phyloP scores from a whole-genome alignment of 2,113 vertebrate genomes.

The Gallinago undulata region DNA sequence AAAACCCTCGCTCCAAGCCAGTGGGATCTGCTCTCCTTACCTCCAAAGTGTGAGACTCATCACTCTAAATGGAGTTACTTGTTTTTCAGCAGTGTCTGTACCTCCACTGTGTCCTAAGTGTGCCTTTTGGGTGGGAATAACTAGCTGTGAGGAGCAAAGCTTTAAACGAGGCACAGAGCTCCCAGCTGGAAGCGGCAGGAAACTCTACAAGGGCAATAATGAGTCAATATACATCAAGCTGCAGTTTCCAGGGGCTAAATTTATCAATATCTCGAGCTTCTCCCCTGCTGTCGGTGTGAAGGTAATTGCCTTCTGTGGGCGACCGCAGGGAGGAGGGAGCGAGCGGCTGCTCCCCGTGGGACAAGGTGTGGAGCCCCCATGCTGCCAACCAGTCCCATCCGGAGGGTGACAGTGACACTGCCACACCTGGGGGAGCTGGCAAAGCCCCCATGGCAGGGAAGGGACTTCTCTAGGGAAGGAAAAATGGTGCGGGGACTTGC shows the following conservation, averaged over 20 bases:
- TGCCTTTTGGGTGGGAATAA: background rate
- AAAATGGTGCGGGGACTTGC: background rate
- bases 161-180: background rate
- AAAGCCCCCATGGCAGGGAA: background rate
- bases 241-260: background rate
- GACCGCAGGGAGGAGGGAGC: background rate
- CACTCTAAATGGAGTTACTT: background rate
- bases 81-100: background rate
- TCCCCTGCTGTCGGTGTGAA: background rate
- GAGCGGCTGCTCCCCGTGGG: background rate
- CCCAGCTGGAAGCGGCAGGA: background rate
- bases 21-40: background rate
- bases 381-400: background rate
- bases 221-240: background rate
- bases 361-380: background rate
- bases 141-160: background rate
- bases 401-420: fast-evolving
- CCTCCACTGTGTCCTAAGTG: background rate
- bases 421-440: background rate
- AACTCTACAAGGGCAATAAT: background rate
- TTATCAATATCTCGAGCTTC: background rate
- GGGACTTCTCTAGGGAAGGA: background rate
- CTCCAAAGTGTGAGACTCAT: background rate
- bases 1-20: background rate
- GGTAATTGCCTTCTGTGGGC: background rate